Percentiles rank a stretch among this genome's conserved stretches.
phyloP scores from a whole-genome alignment of 2,797 vertebrate genomes.

The Bufotes viridis region DNA sequence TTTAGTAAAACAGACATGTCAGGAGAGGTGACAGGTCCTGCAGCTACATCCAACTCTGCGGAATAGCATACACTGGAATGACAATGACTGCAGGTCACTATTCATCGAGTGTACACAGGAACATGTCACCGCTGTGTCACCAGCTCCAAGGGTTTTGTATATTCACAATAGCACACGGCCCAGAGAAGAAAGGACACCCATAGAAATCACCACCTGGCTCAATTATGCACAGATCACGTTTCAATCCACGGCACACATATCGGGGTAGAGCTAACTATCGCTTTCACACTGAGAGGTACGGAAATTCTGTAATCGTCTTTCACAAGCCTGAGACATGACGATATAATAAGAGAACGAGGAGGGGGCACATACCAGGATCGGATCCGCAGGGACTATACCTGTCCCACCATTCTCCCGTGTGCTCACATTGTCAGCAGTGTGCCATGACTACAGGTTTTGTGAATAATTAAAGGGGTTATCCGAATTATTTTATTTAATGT shows the following conservation, averaged over 20 bases:
- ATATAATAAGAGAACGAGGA: neutral
- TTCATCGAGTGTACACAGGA: no score
- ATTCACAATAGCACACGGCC: neutral
- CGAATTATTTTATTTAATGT: no score
- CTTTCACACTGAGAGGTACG: constrained; percentile 1
- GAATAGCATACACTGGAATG: no score
- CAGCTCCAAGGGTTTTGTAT: neutral
- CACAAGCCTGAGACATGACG: neutral
- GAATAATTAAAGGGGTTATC: no score
- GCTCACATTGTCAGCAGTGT: no score
- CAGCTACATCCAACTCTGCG: no score
- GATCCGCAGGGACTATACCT: neutral
- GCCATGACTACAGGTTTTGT: no score
- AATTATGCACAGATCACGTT: constrained; percentile 20
- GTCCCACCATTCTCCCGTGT: neutral
- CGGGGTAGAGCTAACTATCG: neutral
- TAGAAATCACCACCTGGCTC: constrained; percentile 34
- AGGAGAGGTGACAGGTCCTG: no score
- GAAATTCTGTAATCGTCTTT: neutral
- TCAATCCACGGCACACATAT: neutral
- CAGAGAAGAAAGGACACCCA: neutral
- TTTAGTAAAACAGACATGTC: no score
- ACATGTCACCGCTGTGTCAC: neutral
- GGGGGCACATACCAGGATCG: neutral
- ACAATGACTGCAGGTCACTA: no score